phyloP scores from a whole-genome alignment of 2,113 vertebrate genomes.

The Muntiacus reevesi region DNA sequence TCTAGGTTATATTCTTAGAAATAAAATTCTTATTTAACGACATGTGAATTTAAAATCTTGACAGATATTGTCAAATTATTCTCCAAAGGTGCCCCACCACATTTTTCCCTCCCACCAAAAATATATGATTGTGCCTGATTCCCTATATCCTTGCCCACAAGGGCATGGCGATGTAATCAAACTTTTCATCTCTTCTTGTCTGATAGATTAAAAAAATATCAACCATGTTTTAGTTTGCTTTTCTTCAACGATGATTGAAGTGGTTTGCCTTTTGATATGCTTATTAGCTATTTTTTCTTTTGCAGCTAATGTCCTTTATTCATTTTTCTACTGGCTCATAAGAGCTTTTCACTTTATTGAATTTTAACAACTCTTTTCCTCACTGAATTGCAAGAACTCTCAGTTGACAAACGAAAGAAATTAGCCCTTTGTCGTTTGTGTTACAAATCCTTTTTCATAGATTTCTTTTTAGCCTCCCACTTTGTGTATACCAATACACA shows the following conservation, averaged over 20 bases:
- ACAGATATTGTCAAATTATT: background rate
- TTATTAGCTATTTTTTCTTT: slow-evolving; percentile 35
- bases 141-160: background rate
- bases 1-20: background rate
- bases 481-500: background rate
- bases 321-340: background rate
- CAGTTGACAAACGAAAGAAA: slow-evolving; percentile 46
- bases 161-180: background rate
- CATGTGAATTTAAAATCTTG: background rate
- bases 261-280: slow-evolving; percentile 35
- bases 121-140: background rate
- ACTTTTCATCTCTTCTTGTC: slow-evolving; percentile 39
- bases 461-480: background rate
- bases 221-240: slow-evolving; percentile 13
- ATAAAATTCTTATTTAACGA: background rate
- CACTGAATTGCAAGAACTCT: slow-evolving; percentile 44
- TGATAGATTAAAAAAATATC: slow-evolving; percentile 16
- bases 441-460: background rate
- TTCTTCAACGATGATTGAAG: slow-evolving; percentile 37
- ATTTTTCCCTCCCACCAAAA: background rate
- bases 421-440: slow-evolving; percentile 1
- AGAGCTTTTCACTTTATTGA: slow-evolving; percentile 20
- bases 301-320: background rate
- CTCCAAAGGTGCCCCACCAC: background rate
- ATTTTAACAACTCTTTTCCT: slow-evolving; percentile 22